Evolutionary conservation across 2,113 vertebrate species (phyloP), one percentile per base, ranked within the genome.

Genomic region (Ciconia maguari): DNA sequence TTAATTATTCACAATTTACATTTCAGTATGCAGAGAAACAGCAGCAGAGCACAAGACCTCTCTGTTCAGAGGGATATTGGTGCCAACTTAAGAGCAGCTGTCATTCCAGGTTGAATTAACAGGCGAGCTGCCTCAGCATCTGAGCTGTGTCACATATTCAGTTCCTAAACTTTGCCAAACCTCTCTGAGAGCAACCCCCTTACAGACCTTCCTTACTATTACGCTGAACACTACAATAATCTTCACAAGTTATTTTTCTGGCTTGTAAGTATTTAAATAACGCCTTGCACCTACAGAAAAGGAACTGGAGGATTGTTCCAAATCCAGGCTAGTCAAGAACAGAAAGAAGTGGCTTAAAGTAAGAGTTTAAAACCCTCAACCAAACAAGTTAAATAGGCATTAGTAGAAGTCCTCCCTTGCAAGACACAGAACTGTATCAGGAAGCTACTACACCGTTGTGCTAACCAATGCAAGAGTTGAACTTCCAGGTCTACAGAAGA

Each of bases 1-100:
- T 87, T 80, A 91, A 83, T 83, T 89, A 91, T 74, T 91, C 69
- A 80, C 44, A 94, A 89, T 87, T 89, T 91, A 81, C 42, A 66
- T 70, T 93, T 81, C 81, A 89, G 55, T 22, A 77, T 42, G 77
- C 46, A 87, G 13, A 72, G 52, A 55, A 90, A 76, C 15, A 58
- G 86, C 66, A 94, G 52, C 81, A 80, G 60, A 87, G 36, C 44
- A 94, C 36, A 89, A 49, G 64, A 81, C 46, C 49, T 87, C 46
- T 94, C 93, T 78, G 46, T 46, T 91, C 55, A 61, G 38, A 80
- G 68, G 46, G 46, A 10, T 70, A 89, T 14, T 65, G 51, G 32
- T 87, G 81, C 81, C 64, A 87, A 1, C 1, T 32, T 66, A 58
- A 81, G 69, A 95, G 90, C 60, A 96, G 81, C 60, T 93, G 78